Evolutionary conservation across 1,140 invertebrate species (phyloP).

Genomic region (Bombus haemorrhoidalis): DNA sequence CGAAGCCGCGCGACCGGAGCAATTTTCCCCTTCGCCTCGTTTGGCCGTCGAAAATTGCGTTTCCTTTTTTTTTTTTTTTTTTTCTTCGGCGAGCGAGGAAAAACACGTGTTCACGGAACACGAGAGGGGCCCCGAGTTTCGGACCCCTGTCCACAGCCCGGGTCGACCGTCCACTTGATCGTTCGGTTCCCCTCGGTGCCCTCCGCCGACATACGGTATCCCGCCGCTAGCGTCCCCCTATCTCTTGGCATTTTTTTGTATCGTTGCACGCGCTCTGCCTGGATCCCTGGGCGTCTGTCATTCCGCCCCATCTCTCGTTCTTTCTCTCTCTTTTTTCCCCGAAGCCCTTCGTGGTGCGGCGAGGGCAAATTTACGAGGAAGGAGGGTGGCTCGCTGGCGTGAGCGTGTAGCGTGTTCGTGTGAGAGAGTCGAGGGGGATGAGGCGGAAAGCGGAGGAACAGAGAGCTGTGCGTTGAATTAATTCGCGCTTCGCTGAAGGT

Average conservation of each 20-base stretch:
- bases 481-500: slow-evolving; percentile 76
- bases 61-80: not conserved
- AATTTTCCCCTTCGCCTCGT: slow-evolving; percentile 2
- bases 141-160: not conserved
- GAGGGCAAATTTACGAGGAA: slow-evolving; percentile 67
- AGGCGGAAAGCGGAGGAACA: slow-evolving; percentile 19
- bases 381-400: slow-evolving; percentile 51
- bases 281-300: slow-evolving; percentile 42
- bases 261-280: slow-evolving; percentile 43
- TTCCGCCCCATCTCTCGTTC: slow-evolving; percentile 37
- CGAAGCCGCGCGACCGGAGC: not conserved
- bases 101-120: slow-evolving; percentile 36
- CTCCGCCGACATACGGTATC: slow-evolving; percentile 21
- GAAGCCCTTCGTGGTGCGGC: slow-evolving; percentile 57
- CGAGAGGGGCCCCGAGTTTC: not conserved
- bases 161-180: slow-evolving; percentile 26
- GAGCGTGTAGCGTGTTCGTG: slow-evolving; percentile 25
- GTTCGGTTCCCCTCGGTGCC: not conserved
- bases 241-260: slow-evolving; percentile 48
- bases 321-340: slow-evolving; percentile 40
- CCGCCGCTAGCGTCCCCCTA: slow-evolving; percentile 23
- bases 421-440: slow-evolving; percentile 22
- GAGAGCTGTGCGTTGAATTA: slow-evolving; percentile 74
- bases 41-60: not conserved
- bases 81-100: not conserved